Percentiles rank a stretch among this genome's conserved stretches.
Evolutionary conservation across 2,797 vertebrate species (phyloP).

Genomic region (Brachymystax lenok): DNA sequence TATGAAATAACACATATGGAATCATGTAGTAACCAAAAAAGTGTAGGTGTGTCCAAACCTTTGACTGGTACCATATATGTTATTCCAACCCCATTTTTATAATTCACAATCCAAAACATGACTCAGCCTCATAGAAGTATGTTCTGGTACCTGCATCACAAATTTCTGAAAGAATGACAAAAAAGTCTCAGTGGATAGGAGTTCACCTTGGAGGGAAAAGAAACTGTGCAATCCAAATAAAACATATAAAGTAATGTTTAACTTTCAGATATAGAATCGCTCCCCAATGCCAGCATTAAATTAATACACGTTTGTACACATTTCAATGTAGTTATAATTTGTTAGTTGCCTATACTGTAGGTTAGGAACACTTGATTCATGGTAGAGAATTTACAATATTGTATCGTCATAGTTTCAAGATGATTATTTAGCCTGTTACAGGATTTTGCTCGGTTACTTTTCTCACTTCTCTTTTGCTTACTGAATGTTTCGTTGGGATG

Average conservation of each 20-base stretch:
- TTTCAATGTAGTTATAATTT: background rate
- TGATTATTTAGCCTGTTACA: background rate
- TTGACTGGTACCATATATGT: no score
- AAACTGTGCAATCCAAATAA: background rate
- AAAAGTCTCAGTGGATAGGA: background rate
- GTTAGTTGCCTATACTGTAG: background rate
- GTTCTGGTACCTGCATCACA: background rate
- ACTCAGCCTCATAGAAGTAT: background rate
- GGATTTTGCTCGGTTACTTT: background rate
- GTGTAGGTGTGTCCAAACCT: no score
- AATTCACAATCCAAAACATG: background rate
- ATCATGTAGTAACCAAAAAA: no score
- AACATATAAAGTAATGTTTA: background rate
- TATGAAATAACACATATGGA: no score
- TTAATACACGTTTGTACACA: background rate
- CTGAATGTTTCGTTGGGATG: background rate
- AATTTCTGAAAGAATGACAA: background rate
- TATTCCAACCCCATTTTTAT: background rate
- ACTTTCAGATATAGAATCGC: background rate
- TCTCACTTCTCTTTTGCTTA: constrained; percentile 2
- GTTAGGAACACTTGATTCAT: background rate
- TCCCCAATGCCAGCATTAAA: background rate
- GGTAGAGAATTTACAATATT: background rate
- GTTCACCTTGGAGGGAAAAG: background rate
- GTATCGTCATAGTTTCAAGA: background rate